Base-by-base conservation (phyloP, 2,113 vertebrate species). In the Bubo bubo region DNA sequence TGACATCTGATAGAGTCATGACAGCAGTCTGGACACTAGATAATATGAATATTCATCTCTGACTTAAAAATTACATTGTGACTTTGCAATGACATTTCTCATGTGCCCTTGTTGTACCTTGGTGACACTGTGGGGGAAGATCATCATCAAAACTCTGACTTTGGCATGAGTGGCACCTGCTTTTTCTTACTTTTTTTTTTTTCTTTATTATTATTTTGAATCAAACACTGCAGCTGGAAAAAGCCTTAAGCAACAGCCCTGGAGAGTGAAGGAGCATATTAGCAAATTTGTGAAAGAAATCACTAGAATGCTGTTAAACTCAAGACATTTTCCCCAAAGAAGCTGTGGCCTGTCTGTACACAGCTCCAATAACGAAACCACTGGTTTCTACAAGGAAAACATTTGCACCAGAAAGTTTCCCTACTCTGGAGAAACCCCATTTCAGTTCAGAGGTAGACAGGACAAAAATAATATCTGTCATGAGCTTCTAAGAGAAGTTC, bases 41-140 rank as follows among this genome's bases (percentile, higher is more conserved):
- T 80, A 75, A 59, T 47, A 98, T 98, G 97, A 98, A 98, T 98
- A 98, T 98, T 98, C 96, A 98, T 97, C 80, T 41, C 64, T 56
- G 66, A 92, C 64, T 92, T 90, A 74, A 79, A 90, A 94, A 53
- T 49, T 91, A 83, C n/a, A 71, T 11, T 60, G 84, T 96, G 94
- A 97, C 96, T 98, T 98, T 91, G 88, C 59, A 96, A 66, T 47
- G 82, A 97, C 87, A 86, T 47, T 97, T 94, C 66, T 90, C 79
- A 77, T 56, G 21, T 60, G 88, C 85, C 84, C 63, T 59, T 70
- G 32, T 76, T 79, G 75, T 56, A 75, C 53, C 14, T 82, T 62
- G 60, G 82, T 30, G 37, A 79, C 79, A 47, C 56, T 75, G 76
- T 30, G 83, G 24, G 24, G 23, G 53, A 79, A 97, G 70, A 94